Evolutionary conservation across 2,888 invertebrate species (phyloP), one percentile per base, ranked within the genome.

Genomic region (Automeris io): DNA sequence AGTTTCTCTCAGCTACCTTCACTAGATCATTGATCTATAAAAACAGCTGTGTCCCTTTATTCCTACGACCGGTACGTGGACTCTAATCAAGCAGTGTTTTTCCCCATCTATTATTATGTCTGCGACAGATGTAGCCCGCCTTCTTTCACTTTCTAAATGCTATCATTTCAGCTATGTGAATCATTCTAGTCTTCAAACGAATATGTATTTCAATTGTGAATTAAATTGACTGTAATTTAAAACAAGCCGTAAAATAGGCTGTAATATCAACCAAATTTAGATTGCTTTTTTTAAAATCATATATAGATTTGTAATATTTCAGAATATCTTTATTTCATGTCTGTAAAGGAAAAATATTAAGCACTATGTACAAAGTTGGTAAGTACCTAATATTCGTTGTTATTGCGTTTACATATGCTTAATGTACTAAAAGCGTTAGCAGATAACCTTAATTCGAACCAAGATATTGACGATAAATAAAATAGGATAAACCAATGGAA

Each of bases 321-420:
- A 34, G 18, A 42, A 34, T 25, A 47, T 39, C 40, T 16, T 7
- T 4, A 29, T 75, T 75, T 49, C 65, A 72, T 72, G 72, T 54
- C 72, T 68, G 51, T 39, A 45, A 70, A 94, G 94, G 90, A 93
- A 93, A 89, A 93, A 93, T 78, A 91, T 94, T 73, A 90, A 94
- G 85, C 92, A 93, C 86, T 93, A 93, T 74, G 92, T 94, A 66
- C 94, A 94, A 86, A 92, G 94, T 82, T 94, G 94, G 94, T 94
- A 88, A 92, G 93, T 89, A 48, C 11, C 16, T 24, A 8, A 2
- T 22, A 13, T 5, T 11, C 2, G 9, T 9, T 11, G 16, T n/a
- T 25, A 3, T 6, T 9, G n/a, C 21, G 7, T 13, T 6, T 8
- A 33, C 33, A 5, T 33, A 21, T n/a, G 8, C 2, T 9, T 12